Evolutionary conservation across 1,140 invertebrate genomes (phyloP).

Genomic region (Calliopsis andreniformis): DNA sequence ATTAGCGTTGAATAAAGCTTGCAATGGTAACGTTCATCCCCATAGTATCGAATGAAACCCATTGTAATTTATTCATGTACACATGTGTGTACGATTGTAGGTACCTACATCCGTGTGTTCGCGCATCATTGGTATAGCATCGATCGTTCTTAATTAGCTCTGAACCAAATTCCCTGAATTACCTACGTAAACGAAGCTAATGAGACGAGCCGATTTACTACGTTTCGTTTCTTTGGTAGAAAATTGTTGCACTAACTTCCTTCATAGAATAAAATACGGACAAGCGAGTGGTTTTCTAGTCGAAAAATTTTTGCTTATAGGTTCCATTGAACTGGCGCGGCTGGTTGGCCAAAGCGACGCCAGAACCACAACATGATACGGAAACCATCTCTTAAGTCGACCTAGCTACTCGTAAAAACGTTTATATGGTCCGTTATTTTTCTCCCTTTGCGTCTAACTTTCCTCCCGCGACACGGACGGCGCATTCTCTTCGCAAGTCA

Average conservation of each 20-base stretch:
- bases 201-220: not conserved
- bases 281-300: too few species aligned
- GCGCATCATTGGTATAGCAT: not conserved
- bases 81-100: too few species aligned
- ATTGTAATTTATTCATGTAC: conserved; percentile 14
- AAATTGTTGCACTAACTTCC: not conserved
- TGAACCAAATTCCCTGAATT: not conserved
- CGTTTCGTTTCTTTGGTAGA: too few species aligned
- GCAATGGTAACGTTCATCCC: not conserved
- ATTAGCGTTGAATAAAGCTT: not conserved
- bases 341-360: not conserved
- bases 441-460: not conserved
- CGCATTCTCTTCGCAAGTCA: not conserved
- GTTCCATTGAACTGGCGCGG: not conserved
- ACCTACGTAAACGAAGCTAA: conserved; percentile 26
- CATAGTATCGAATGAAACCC: not conserved
- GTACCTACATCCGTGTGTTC: not conserved
- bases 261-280: too few species aligned
- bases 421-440: conserved; percentile 13
- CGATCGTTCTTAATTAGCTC: conserved; percentile 19
- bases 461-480: too few species aligned
- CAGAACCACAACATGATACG: conserved; percentile 2
- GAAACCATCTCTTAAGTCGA: not conserved
- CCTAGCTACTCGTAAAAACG: conserved; percentile 20
- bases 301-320: not conserved